These are phyloP conservation scores for Drosophila pseudotakahashii DNA, from an alignment of 2,888 invertebrate genomes.

Conservation along the genomic window DNA sequence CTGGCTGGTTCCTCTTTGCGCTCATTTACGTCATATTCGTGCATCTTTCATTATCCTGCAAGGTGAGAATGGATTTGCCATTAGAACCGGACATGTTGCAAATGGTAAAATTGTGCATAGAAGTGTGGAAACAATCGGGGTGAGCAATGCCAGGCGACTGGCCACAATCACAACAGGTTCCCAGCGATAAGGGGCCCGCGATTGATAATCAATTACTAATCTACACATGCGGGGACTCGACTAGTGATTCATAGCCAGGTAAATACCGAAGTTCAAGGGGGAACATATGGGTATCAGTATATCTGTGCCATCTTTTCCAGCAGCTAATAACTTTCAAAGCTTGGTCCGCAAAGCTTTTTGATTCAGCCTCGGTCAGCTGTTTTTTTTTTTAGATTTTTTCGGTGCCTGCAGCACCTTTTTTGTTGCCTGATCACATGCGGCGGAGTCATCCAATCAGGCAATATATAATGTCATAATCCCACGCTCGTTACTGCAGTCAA, in stretches of 20 bases:
- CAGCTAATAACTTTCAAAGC: slow-evolving; percentile 13
- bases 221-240: slow-evolving; percentile 29
- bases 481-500: slow-evolving; percentile 4
- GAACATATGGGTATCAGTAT: background rate
- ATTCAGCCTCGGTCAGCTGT: slow-evolving; percentile 17
- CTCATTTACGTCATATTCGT: slow-evolving; percentile 82
- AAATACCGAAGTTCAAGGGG: background rate
- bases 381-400: slow-evolving; percentile 11
- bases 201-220: slow-evolving; percentile 48
- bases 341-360: slow-evolving; percentile 13
- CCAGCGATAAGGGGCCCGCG: slow-evolving; percentile 60
- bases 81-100: slow-evolving; percentile 20
- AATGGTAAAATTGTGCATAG: background rate
- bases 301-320: background rate
- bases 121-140: slow-evolving; percentile 6
- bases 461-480: slow-evolving; percentile 25
- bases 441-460: slow-evolving; percentile 8
- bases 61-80: slow-evolving; percentile 49
- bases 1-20: slow-evolving; percentile 81
- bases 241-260: slow-evolving; percentile 54
- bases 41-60: slow-evolving; percentile 83
- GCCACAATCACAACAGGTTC: slow-evolving; percentile 31
- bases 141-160: slow-evolving; percentile 22
- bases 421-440: slow-evolving; percentile 17
- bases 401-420: background rate